These are phyloP conservation scores for Andrena cerasifolii DNA, from an alignment of 1,140 invertebrate species.

Conservation along the genomic window DNA sequence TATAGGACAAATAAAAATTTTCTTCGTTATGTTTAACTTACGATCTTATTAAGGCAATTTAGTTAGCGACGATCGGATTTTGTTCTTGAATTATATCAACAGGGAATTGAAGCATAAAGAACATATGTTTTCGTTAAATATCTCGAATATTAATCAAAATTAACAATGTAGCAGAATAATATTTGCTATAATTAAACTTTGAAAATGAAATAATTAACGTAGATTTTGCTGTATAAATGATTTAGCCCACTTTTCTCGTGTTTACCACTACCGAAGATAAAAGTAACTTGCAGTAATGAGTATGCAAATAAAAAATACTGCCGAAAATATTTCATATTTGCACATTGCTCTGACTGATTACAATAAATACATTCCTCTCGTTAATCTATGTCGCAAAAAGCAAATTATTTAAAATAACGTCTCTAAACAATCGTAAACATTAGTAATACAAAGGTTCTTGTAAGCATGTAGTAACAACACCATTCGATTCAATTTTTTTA, in stretches of 20 bases:
- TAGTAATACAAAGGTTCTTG: conserved; percentile 42
- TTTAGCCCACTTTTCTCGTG: neutral
- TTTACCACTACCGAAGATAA: neutral
- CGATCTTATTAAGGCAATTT: conserved; percentile 34
- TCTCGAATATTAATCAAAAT: conserved; percentile 18
- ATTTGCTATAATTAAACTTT: conserved; percentile 12
- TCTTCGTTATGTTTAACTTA: neutral
- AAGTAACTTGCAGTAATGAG: conserved; percentile 14
- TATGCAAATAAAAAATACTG: conserved; percentile 40
- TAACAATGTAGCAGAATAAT: conserved; percentile 37
- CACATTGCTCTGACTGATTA: conserved; percentile 52
- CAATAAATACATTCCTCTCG: conserved; percentile 26
- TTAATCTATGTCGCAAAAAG: conserved; percentile 22
- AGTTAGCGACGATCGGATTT: conserved; percentile 15
- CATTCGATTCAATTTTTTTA: conserved; percentile 15
- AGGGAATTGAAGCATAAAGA: conserved; percentile 1
- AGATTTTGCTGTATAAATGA: neutral
- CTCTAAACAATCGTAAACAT: conserved; percentile 23
- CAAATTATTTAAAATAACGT: conserved; percentile 33
- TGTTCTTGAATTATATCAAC: neutral
- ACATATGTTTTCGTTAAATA: conserved; percentile 13
- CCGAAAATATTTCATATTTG: conserved; percentile 39
- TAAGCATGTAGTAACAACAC: conserved; percentile 32
- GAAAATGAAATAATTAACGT: conserved; percentile 22
- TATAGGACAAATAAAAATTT: conserved; percentile 25